Percentiles rank a stretch among this genome's conserved stretches.
phyloP scores from a whole-genome alignment of 2,888 invertebrate species.

The Nematopogon swammerdamellus region DNA sequence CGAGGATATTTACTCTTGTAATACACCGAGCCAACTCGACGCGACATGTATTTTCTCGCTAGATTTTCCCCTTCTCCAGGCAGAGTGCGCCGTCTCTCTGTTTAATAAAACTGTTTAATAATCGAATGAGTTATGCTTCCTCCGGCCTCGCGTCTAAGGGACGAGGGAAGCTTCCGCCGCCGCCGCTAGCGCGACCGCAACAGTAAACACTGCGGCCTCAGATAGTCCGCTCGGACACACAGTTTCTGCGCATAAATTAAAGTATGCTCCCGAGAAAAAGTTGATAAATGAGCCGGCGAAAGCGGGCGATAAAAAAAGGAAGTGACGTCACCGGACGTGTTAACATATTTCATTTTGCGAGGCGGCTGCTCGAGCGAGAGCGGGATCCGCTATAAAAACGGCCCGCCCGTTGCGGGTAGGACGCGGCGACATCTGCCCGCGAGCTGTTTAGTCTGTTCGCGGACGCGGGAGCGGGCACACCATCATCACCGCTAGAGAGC shows the following conservation, averaged over 20 bases:
- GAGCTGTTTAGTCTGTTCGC: not conserved
- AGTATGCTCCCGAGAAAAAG: not conserved
- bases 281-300: not conserved
- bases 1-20: not conserved
- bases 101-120: no score
- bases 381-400: not conserved
- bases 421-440: not conserved
- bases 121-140: not conserved
- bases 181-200: not conserved
- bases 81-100: no score
- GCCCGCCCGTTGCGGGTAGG: not conserved
- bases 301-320: not conserved
- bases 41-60: not conserved
- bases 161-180: not conserved
- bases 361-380: not conserved
- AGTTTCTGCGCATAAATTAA: not conserved
- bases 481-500: no score
- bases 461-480: no score
- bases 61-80: not conserved
- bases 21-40: no score
- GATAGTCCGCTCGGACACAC: not conserved
- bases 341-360: not conserved
- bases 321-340: not conserved
- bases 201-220: not conserved
- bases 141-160: not conserved